phyloP scores from a whole-genome alignment of 2,888 invertebrate species.

The Dasysyrphus albostriatus region DNA sequence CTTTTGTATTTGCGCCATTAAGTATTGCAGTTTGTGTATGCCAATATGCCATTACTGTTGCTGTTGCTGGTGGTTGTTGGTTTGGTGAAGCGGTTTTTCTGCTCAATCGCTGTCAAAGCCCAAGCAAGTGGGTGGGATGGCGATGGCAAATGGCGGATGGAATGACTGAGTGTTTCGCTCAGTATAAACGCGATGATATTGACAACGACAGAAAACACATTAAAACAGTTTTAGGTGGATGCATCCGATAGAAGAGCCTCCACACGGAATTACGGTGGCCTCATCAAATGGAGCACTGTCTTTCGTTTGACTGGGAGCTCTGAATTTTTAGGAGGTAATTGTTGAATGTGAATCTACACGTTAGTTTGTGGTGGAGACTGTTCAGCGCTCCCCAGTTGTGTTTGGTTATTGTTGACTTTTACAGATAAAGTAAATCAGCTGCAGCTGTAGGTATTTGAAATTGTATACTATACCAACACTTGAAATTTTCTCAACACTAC shows the following conservation, averaged over 20 bases:
- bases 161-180: neutral
- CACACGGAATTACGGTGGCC: slow-evolving; percentile 69
- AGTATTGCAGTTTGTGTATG: slow-evolving; percentile 7
- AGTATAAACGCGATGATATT: slow-evolving; percentile 12
- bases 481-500: neutral
- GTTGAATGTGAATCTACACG: slow-evolving; percentile 47
- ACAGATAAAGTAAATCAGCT: neutral
- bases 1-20: neutral
- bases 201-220: neutral
- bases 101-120: neutral
- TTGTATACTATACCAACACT: neutral
- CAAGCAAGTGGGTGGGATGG: neutral
- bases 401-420: neutral
- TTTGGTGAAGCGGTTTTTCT: slow-evolving; percentile 9
- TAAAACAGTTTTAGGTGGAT: slow-evolving; percentile 53
- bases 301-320: slow-evolving; percentile 75
- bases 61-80: too few relatives aligned
- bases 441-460: neutral
- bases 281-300: slow-evolving; percentile 78
- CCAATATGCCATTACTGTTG: slow-evolving; percentile 20
- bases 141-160: neutral
- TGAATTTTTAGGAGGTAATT: slow-evolving; percentile 47
- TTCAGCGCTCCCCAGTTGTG: slow-evolving; percentile 1
- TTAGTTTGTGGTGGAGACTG: slow-evolving; percentile 35
- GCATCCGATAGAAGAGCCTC: slow-evolving; percentile 50